Base-by-base conservation (phyloP, 2,113 vertebrate species). In the Genyomyrus donnyi region DNA sequence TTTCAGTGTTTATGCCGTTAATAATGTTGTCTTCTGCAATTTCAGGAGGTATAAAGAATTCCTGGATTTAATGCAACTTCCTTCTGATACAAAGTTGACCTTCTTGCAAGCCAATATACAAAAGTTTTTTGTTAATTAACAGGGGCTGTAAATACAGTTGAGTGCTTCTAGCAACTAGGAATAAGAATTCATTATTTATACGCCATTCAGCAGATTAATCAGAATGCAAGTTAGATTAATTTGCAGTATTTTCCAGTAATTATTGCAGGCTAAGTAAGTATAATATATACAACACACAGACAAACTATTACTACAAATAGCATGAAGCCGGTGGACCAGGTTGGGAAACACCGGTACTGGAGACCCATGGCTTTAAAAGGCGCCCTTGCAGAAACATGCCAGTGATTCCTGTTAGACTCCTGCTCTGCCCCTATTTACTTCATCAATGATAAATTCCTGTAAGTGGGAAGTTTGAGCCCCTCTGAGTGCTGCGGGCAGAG, bases 41-140 rank as follows among this genome's bases (percentile, higher is more conserved):
- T 39, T 35, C 70, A 74, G 70, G 27, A 77, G 13, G 74, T 77
- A 77, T 17, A 85, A 45, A 48, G 8, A 48, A 48, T 10, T 85
- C 21, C 21, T 4, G 15, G 39, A 46, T 24, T 48, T 85, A 48
- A 48, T 17, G 48, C 3, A 46, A 42, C 80, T n/a, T 8, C 3
- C 45, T 45, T 85, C 39, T 48, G 45, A 46, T 85, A 46, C 21
- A 46, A 85, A 46, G 15, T 24, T 85, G 21, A 85, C 45, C 9
- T 10, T 85, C 24, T 48, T 85, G 83, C 74, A 19, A 85, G 83
- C 42, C 83, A 85, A 21, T 87, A 35, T 53, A 31, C 11, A 10
- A 87, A 53, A 87, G 50, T 50, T 87, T 53, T 87, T 39, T 56
- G 27, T 39, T 87, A 52, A 87, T 87, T 87, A 87, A 35, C 15